phyloP scores from a whole-genome alignment of 92 coral and sea anemone species.

The Chrysogorgia sp. region DNA sequence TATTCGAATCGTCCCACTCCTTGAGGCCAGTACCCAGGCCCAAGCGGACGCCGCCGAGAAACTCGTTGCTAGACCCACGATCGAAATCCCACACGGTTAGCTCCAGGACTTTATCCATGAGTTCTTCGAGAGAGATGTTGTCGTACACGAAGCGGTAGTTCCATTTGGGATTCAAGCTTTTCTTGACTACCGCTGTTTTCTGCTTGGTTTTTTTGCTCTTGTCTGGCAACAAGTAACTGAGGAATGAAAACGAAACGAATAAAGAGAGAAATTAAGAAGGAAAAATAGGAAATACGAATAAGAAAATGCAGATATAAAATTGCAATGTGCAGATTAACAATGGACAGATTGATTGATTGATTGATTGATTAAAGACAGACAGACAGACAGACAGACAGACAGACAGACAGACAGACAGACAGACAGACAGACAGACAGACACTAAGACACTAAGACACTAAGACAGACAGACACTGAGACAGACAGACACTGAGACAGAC shows the following conservation, averaged over 20 bases:
- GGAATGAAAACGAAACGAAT: constrained; percentile 23
- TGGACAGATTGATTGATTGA: no score
- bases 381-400: no score
- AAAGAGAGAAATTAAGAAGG: neutral
- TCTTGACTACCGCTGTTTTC: constrained; percentile 80
- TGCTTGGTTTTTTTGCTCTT: constrained; percentile 92
- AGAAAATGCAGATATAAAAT: neutral
- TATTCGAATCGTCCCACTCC: constrained; percentile 92
- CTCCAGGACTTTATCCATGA: constrained; percentile 91
- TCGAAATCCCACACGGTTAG: constrained; percentile 99
- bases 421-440: no score
- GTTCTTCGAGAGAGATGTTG: constrained; percentile 72
- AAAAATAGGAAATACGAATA: neutral
- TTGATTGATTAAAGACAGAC: no score
- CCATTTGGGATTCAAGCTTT: constrained; percentile 92
- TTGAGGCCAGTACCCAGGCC: constrained; percentile 79
- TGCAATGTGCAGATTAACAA: no score
- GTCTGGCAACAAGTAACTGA: constrained; percentile 94
- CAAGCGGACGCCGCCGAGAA: constrained; percentile 91
- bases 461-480: no score
- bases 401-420: no score
- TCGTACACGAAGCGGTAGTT: constrained; percentile 79
- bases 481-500: no score
- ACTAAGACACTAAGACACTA: no score
- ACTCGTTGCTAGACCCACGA: constrained; percentile 93